Evolutionary conservation across 30 jellyfish, hydroid and myxozoan species (phyloP), one percentile per base, ranked within the genome.

Genomic region (Hydractinia symbiolongicarpus): DNA sequence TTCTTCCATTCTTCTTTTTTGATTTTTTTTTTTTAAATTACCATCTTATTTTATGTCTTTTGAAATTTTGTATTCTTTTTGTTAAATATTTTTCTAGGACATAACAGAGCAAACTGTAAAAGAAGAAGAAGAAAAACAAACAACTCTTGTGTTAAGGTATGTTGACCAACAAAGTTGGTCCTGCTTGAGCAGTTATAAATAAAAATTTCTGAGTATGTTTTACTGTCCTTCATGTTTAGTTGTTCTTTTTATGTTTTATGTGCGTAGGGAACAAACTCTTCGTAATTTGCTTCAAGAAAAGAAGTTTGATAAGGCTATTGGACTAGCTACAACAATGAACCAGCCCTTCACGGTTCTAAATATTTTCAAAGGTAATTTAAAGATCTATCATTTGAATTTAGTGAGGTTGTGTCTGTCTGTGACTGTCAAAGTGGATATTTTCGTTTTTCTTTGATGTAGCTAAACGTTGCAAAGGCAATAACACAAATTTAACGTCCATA

Each of bases 21-120:
- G 11, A 50, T 53, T 58, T 16, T 16, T 58, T n/a, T n/a, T 16
- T 11, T 58, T 58, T 1, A 50, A 58, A 71, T 8, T 71, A 71
- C 0, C 9, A 50, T 7, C 15, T 6, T 19, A 4, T 9, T 4
- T 50, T 6, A 51, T 75, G 30, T 1, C 77, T 17, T 19, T 53
- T 75, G 73, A 4, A 20, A 6, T 15, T 73, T 74, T 9, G n/a
- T 9, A 73, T 52, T 75, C 19, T 75, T 15, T 75, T 53, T 17
- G 0, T 20, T 53, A 30, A 30, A 30, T 30, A 16, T 58, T 20
- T 51, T 57, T 62, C n/a, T 53, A 86, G 95, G 95, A 86, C 81
- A 87, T 86, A 10, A 80, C 95, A 54, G 95, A 86, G 77, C 83
- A 86, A 60, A 77, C 61, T 77, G 44, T 49, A 67, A 16, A 61